Conservation (phyloP, 2,113 vertebrate genomes). For the Channa maculata region DNA sequence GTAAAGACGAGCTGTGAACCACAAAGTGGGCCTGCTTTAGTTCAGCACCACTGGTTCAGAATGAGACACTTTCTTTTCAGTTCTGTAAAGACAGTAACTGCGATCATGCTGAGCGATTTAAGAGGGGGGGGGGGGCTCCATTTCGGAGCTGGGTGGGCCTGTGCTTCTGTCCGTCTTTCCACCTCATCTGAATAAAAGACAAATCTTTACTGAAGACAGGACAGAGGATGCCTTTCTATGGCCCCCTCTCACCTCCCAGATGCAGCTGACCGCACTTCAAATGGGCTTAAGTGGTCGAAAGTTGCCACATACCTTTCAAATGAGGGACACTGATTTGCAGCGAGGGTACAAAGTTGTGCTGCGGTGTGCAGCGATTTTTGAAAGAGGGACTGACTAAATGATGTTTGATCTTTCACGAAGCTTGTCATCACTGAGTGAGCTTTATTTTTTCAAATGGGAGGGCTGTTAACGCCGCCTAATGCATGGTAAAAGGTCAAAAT, state of each 20-base stretch:
- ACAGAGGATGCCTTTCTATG: slow-evolving; percentile 79
- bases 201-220: slow-evolving; percentile 46
- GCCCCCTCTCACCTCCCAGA: slow-evolving; percentile 58
- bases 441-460: slow-evolving; percentile 49
- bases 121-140: slow-evolving; percentile 7
- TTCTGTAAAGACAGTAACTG: slow-evolving; percentile 10
- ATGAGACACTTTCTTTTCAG: slow-evolving; percentile 31
- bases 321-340: slow-evolving; percentile 43
- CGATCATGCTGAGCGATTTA: slow-evolving; percentile 30
- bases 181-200: slow-evolving; percentile 56
- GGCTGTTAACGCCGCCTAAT: slow-evolving; percentile 64
- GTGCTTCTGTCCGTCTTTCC: slow-evolving; percentile 5
- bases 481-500: slow-evolving; percentile 68
- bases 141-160: slow-evolving; percentile 46
- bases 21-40: slow-evolving; percentile 32
- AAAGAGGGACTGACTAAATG: slow-evolving; percentile 37
- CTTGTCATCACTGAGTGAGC: slow-evolving; percentile 50
- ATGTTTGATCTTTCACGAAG: slow-evolving; percentile 57
- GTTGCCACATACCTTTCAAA: slow-evolving; percentile 68
- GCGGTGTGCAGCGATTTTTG: slow-evolving; percentile 16
- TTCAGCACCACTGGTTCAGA: slow-evolving; percentile 51
- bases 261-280: slow-evolving; percentile 74
- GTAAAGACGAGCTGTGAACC: slow-evolving; percentile 56
- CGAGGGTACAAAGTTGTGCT: slow-evolving; percentile 25
- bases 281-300: slow-evolving; percentile 67